Evolutionary conservation across 64 coral and sea anemone genomes (phyloP).

Genomic region (Stichodactyla helianthus): DNA sequence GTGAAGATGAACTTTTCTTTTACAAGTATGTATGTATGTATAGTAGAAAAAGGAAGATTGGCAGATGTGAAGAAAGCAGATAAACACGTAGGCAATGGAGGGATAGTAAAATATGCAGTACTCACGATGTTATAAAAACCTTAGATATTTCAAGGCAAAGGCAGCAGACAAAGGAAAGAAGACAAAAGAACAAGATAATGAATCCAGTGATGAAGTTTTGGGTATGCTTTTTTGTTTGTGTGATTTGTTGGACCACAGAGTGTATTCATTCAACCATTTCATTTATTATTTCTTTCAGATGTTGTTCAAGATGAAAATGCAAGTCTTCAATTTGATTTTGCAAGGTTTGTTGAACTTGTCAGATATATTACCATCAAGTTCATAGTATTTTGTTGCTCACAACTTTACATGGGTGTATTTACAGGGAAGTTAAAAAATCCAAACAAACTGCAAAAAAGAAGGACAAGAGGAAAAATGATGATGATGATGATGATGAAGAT

Average conservation of each 20-base stretch:
- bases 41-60: neutral
- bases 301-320: slow-evolving; percentile 31
- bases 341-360: slow-evolving; percentile 29
- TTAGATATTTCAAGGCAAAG: slow-evolving; percentile 70
- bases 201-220: neutral
- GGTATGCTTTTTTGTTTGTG: neutral
- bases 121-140: neutral
- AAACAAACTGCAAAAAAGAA: slow-evolving; percentile 1
- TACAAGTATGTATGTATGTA: slow-evolving; percentile 33
- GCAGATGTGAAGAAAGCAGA: neutral
- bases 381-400: neutral
- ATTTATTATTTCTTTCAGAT: neutral
- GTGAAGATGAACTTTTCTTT: slow-evolving; percentile 77
- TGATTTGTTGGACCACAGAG: neutral
- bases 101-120: neutral
- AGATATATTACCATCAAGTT: too few species aligned
- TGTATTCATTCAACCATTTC: neutral
- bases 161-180: slow-evolving; percentile 30
- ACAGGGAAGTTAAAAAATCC: slow-evolving; percentile 53
- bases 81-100: neutral
- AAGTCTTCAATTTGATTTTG: slow-evolving; percentile 41
- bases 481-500: slow-evolving; percentile 28
- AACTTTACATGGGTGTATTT: neutral
- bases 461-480: neutral
- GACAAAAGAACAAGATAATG: slow-evolving; percentile 30